A percentile compares a stretch with the other conserved stretches of the same genome.
phyloP scores from a whole-genome alignment of 2,797 vertebrate species.

The Poecile montanus region DNA sequence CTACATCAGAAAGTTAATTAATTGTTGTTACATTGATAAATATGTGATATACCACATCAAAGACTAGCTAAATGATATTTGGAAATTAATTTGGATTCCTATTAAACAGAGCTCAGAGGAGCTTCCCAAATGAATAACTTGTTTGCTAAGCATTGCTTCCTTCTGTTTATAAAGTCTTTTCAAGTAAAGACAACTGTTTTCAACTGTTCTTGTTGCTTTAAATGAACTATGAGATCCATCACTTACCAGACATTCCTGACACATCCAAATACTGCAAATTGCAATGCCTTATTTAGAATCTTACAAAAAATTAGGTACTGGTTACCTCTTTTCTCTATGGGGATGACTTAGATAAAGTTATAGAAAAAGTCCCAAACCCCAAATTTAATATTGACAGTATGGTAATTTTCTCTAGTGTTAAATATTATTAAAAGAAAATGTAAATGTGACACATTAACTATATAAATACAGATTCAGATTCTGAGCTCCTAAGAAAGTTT shows the following conservation, averaged over 20 bases:
- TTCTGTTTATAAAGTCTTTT: slow-evolving; percentile 46
- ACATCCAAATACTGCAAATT: neutral
- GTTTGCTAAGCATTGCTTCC: slow-evolving; percentile 36
- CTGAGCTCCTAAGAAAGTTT: neutral
- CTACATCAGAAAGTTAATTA: slow-evolving; percentile 53
- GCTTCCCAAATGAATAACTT: slow-evolving; percentile 46
- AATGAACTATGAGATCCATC: neutral
- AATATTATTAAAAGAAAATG: neutral
- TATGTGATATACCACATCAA: slow-evolving; percentile 61
- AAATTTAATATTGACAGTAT: neutral
- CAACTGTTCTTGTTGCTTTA: neutral
- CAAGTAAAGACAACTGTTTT: slow-evolving; percentile 30
- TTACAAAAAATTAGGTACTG: neutral
- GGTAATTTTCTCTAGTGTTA: neutral
- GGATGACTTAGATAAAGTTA: neutral
- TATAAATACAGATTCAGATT: neutral
- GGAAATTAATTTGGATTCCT: slow-evolving; percentile 64
- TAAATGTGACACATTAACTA: neutral
- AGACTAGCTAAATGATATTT: slow-evolving; percentile 49
- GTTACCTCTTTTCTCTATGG: neutral
- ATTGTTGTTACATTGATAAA: slow-evolving; percentile 65
- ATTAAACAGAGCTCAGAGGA: slow-evolving; percentile 52
- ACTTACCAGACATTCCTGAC: neutral
- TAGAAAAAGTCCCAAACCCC: neutral
- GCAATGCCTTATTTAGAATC: neutral